Evolutionary conservation across 2,888 invertebrate genomes (phyloP).

Genomic region (Lasioglossum oenotherae): DNA sequence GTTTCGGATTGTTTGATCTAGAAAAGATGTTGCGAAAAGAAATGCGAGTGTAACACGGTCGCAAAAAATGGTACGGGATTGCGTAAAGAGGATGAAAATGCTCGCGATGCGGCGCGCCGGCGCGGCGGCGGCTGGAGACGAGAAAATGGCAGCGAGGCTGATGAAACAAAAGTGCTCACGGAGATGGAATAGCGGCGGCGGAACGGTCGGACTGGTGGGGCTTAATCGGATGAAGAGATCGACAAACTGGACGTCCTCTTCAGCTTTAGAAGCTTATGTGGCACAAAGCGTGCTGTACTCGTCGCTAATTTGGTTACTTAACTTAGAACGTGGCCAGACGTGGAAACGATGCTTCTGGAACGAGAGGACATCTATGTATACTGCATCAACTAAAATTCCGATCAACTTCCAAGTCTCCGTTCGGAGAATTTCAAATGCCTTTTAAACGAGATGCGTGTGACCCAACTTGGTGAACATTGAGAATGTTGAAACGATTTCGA

Average conservation of each 20-base stretch:
- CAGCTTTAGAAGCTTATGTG: conserved; percentile 61
- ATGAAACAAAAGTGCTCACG: conserved; percentile 39
- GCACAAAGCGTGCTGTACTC: conserved; percentile 33
- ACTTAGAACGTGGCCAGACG: conserved; percentile 4
- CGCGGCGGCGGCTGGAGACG: neutral
- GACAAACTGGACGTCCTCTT: conserved; percentile 78
- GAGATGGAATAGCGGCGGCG: conserved; percentile 51
- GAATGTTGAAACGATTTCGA: neutral
- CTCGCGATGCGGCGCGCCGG: too few relatives aligned
- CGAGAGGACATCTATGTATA: neutral
- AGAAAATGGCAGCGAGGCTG: conserved; percentile 11
- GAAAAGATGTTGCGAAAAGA: neutral
- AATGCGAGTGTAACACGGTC: neutral
- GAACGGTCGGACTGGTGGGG: conserved; percentile 66
- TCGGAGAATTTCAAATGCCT: neutral
- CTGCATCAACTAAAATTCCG: neutral
- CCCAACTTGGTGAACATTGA: neutral
- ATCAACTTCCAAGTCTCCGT: neutral
- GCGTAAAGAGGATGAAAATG: neutral
- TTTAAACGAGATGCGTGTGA: neutral
- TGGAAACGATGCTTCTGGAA: conserved; percentile 14
- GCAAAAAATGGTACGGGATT: neutral
- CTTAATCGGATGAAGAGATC: conserved; percentile 82
- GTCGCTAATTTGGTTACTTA: conserved; percentile 40
- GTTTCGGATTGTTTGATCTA: neutral